phyloP scores from a whole-genome alignment of 2,797 vertebrate genomes.

The Antrozous pallidus region DNA sequence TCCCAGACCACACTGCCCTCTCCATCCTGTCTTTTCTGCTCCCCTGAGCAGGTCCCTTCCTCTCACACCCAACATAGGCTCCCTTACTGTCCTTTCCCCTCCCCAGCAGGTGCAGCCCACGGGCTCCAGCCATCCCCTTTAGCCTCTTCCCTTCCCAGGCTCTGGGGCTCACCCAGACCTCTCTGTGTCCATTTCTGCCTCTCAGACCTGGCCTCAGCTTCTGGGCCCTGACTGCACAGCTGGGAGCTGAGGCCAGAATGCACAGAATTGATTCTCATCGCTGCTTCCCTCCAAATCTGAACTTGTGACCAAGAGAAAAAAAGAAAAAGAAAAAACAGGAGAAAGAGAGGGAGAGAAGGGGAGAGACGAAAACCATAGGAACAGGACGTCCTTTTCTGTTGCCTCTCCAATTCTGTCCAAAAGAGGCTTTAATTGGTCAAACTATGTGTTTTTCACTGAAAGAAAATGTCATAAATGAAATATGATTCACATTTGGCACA shows the following conservation, averaged over 20 bases:
- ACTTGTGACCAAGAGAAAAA: slow-evolving; percentile 36
- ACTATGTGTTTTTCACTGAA: slow-evolving; percentile 76
- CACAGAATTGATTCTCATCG: slow-evolving; percentile 6
- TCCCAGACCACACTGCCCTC: background rate
- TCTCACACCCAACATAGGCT: background rate
- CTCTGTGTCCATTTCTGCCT: background rate
- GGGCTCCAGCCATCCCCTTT: background rate
- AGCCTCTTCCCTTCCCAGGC: background rate
- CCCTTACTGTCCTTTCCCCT: background rate
- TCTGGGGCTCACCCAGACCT: background rate
- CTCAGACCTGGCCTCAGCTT: background rate
- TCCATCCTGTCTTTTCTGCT: background rate
- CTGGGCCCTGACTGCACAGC: background rate
- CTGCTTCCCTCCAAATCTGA: slow-evolving; percentile 71
- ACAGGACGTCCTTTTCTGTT: slow-evolving; percentile 70
- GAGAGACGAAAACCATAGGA: slow-evolving; percentile 45
- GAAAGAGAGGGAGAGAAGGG: background rate
- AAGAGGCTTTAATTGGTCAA: slow-evolving; percentile 82
- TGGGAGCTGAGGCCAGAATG: background rate
- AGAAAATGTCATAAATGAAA: slow-evolving; percentile 64
- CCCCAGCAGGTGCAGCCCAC: background rate
- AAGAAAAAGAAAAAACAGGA: background rate
- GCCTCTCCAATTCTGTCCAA: slow-evolving; percentile 65
- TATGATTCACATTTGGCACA: slow-evolving; percentile 53
- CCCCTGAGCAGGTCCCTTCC: background rate